A percentile compares a stretch with the other conserved stretches of the same genome.
Conservation (phyloP, 2,888 invertebrate genomes). For the Rhagium mordax region DNA sequence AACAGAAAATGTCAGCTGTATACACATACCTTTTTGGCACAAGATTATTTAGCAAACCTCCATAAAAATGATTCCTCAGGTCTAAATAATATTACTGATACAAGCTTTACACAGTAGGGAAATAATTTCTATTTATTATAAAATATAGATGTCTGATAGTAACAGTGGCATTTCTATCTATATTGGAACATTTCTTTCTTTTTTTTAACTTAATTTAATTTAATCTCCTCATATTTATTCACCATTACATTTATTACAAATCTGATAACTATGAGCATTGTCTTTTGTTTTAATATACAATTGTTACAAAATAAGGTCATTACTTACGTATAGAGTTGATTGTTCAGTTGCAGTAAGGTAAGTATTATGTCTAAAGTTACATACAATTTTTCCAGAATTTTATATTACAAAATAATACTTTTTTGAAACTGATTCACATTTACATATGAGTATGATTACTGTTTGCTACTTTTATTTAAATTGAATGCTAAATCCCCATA, state of each 20-base stretch:
- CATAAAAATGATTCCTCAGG: not conserved
- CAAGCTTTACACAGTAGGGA: not conserved
- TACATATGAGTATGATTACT: not conserved
- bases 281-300: not conserved
- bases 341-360: conserved; percentile 44
- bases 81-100: not conserved
- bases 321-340: conserved; percentile 47
- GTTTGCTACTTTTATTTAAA: conserved; percentile 6
- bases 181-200: not conserved
- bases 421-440: not conserved
- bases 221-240: not conserved
- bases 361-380: conserved; percentile 16
- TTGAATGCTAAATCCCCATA: not conserved
- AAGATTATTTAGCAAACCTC: conserved; percentile 8
- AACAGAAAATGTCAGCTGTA: not conserved
- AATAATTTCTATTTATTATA: not conserved
- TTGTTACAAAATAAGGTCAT: conserved; percentile 13
- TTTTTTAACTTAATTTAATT: not conserved
- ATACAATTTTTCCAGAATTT: not conserved
- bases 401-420: conserved; percentile 3
- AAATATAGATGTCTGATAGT: not conserved
- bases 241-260: not conserved
- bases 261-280: not conserved
- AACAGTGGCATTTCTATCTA: not conserved
- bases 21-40: conserved; percentile 6